Base-by-base conservation (phyloP, 2,888 invertebrate genomes). In the Elysia crispata region DNA sequence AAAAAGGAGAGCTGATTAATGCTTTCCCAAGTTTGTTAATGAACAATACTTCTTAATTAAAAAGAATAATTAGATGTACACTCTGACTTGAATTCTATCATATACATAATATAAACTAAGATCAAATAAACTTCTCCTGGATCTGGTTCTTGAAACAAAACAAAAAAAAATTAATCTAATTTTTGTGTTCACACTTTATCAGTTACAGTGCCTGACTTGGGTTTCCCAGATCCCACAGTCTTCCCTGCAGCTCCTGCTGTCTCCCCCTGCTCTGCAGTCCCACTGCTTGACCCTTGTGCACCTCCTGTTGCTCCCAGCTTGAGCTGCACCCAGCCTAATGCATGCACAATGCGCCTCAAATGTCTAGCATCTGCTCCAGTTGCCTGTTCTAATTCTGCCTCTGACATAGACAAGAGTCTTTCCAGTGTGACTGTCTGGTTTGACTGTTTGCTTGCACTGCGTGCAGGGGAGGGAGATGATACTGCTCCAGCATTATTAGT, bases 251-350 rank as follows among this genome's bases (percentile, higher is more conserved):
- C 41, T 11, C 41, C 41, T 6, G 41, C 11, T 41, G 11, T 11
- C 41, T 11, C 41, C 87, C 85, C 18, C 82, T 84, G 78, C 83
- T 81, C 60, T 15, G 60, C 30, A 84, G 82, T 70, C 80, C n/a
- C n/a, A n/a, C n/a, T n/a, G n/a, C n/a, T n/a, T n/a, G n/a, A n/a
- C n/a, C n/a, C n/a, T n/a, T n/a, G n/a, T n/a, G n/a, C n/a, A n/a
- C 83, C 18, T 74, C 76, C 49, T 85, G 85, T 57, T 84, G 85
- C 81, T 83, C 85, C 76, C 30, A 89, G 82, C 77, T 88, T 86
- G 69, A 81, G 83, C 57, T 86, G 86, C 28, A 90, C 88, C 87
- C 90, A 89, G 54, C 90, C 89, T n/a, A 90, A 83, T n/a, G 90
- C 90, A 81, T 89, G 88, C 18, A 87, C 76, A 25, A 91, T 86